A percentile compares a stretch with the other conserved stretches of the same genome.
phyloP scores from a whole-genome alignment of 2,888 invertebrate species.

The Parnassius glacialis region DNA sequence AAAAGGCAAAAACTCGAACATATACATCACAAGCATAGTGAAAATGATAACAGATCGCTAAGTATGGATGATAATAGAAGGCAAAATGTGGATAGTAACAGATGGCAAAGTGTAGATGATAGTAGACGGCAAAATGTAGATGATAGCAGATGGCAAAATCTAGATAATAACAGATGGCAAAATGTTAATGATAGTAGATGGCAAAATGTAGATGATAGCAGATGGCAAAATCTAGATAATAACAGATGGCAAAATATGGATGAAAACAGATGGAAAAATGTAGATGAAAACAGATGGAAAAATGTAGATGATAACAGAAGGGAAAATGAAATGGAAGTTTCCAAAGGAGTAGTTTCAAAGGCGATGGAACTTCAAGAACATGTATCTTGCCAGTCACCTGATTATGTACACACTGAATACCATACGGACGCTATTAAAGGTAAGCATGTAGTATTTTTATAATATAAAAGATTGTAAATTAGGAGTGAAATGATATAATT shows the following conservation, averaged over 20 bases:
- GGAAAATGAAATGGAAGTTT: constrained; percentile 28
- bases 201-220: constrained; percentile 11
- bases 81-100: constrained; percentile 22
- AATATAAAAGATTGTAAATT: not conserved
- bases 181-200: constrained; percentile 22
- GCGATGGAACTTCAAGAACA: constrained; percentile 34
- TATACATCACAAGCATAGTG: constrained; percentile 10
- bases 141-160: constrained; percentile 20
- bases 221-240: not conserved
- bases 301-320: constrained; percentile 26
- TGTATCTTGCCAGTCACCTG: constrained; percentile 63
- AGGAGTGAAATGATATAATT: not conserved
- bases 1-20: constrained; percentile 49
- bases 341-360: constrained; percentile 30
- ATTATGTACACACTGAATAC: constrained; percentile 40
- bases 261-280: constrained; percentile 24
- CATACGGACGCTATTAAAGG: constrained; percentile 47
- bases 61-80: constrained; percentile 18
- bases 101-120: constrained; percentile 22
- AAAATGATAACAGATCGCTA: constrained; percentile 8
- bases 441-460: constrained; percentile 31
- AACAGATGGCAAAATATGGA: constrained; percentile 20
- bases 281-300: constrained; percentile 8
- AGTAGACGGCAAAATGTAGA: constrained; percentile 23
- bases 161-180: constrained; percentile 7